Conservation (phyloP, 2,797 vertebrate genomes). For the Odontamblyopus rebecca region DNA sequence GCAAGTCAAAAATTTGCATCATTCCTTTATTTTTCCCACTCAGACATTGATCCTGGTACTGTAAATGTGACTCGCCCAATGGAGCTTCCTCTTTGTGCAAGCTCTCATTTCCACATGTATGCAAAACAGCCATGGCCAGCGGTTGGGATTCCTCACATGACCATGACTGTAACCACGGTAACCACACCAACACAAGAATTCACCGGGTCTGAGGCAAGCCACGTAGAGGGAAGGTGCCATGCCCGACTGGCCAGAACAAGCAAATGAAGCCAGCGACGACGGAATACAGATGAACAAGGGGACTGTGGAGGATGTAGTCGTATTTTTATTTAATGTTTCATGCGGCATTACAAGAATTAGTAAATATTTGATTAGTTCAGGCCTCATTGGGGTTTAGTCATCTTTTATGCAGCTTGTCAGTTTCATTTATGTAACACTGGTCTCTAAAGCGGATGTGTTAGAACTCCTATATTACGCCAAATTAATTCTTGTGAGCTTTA, state of each 20-base stretch:
- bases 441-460: background rate
- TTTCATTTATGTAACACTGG: background rate
- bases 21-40: too few relatives aligned
- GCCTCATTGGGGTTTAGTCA: background rate
- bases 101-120: constrained; percentile 43
- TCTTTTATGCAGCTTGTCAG: constrained; percentile 6
- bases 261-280: constrained; percentile 13
- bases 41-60: background rate
- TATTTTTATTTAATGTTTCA: constrained; percentile 2
- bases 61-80: constrained; percentile 4
- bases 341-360: background rate
- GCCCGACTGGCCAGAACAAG: constrained; percentile 23
- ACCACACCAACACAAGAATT: constrained; percentile 49
- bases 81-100: background rate
- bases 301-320: background rate
- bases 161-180: constrained; percentile 68
- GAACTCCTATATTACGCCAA: too few relatives aligned
- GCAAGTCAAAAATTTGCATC: too few relatives aligned
- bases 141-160: constrained; percentile 41
- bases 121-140: constrained; percentile 42
- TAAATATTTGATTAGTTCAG: constrained; percentile 1
- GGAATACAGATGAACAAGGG: constrained; percentile 10
- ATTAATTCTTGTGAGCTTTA: too few relatives aligned
- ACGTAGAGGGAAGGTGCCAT: constrained; percentile 40
- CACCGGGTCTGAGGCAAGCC: constrained; percentile 37